Evolutionary conservation across 2,113 vertebrate genomes (phyloP).

Genomic region (Thunnus maccoyii): DNA sequence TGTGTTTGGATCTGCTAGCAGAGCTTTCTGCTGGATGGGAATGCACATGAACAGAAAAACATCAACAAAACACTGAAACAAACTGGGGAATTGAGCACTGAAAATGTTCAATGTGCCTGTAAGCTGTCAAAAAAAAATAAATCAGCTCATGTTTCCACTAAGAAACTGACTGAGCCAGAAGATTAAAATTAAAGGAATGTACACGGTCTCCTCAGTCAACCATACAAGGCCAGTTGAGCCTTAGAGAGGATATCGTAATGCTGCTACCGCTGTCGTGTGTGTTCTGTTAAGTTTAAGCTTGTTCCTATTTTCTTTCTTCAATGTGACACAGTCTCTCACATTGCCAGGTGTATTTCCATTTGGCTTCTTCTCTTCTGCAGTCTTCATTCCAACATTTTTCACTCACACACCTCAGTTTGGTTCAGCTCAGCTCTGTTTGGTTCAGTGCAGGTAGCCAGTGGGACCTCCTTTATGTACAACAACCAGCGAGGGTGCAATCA

Average conservation of each 20-base stretch:
- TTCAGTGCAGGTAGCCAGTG: constrained; percentile 66
- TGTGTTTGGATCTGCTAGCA: neutral
- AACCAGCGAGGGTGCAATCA: constrained; percentile 46
- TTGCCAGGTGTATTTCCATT: constrained; percentile 23
- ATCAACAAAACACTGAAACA: constrained; percentile 32
- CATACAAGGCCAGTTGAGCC: constrained; percentile 17
- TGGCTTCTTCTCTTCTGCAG: constrained; percentile 22
- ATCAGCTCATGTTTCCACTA: constrained; percentile 50
- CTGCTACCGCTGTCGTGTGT: constrained; percentile 22
- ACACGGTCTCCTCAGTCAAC: constrained; percentile 40
- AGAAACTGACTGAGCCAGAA: constrained; percentile 24
- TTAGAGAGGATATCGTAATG: constrained; percentile 44
- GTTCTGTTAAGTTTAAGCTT: neutral
- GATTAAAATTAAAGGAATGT: constrained; percentile 71
- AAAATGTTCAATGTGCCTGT: constrained; percentile 27
- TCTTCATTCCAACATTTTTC: constrained; percentile 5
- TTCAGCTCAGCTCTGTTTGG: constrained; percentile 59
- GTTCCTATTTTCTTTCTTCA: constrained; percentile 5
- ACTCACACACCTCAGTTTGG: constrained; percentile 44
- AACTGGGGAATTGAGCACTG: constrained; percentile 13
- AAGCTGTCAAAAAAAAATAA: constrained; percentile 27
- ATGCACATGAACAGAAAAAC: constrained; percentile 35
- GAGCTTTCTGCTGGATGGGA: constrained; percentile 21
- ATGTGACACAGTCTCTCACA: constrained; percentile 23
- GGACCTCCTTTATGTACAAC: constrained; percentile 71